Evolutionary conservation across 2,113 vertebrate species (phyloP).

Genomic region (Gymnobelideus leadbeateri): DNA sequence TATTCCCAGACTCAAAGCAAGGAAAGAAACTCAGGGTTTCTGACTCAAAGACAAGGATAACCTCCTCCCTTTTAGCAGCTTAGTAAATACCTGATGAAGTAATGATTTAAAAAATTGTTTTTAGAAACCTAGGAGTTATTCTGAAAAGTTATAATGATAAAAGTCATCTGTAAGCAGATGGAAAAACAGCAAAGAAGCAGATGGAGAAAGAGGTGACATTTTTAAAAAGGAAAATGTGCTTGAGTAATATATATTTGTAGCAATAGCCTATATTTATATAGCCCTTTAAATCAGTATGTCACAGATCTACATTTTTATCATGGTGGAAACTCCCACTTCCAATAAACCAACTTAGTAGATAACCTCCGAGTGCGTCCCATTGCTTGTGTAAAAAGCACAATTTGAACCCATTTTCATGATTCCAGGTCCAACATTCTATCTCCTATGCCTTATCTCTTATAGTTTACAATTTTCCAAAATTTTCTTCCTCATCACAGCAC

Average conservation of each 20-base stretch:
- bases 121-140: neutral
- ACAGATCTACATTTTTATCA: neutral
- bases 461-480: neutral
- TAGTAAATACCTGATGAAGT: neutral
- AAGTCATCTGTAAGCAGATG: neutral
- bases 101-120: neutral
- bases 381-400: neutral
- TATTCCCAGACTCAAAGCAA: neutral
- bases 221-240: neutral
- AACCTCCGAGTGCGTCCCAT: neutral
- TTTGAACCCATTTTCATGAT: neutral
- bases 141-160: neutral
- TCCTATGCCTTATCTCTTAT: neutral
- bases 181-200: constrained; percentile 1
- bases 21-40: neutral
- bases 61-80: neutral
- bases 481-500: neutral
- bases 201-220: neutral
- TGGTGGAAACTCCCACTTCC: neutral
- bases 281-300: neutral
- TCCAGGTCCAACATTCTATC: neutral
- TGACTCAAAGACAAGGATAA: neutral
- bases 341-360: neutral
- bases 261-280: neutral
- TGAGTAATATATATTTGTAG: neutral